A percentile compares a stretch with the other conserved stretches of the same genome.
phyloP scores from a whole-genome alignment of 2,113 vertebrate species.

The Campylomormyrus tamandua region DNA sequence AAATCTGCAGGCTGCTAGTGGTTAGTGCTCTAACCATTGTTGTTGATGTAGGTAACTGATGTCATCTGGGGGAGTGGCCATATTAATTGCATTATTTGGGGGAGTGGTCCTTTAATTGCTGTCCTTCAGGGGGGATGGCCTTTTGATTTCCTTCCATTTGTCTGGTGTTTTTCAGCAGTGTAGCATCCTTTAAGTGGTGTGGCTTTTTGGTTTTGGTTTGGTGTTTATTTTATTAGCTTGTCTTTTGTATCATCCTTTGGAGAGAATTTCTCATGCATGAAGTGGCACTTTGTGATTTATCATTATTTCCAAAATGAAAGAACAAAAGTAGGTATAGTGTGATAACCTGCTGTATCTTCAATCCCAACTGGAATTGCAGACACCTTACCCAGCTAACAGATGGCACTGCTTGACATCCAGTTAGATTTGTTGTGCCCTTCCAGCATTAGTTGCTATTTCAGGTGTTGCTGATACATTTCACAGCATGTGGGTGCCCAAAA shows the following conservation, averaged over 20 bases:
- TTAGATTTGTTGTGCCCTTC: neutral
- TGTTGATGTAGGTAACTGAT: neutral
- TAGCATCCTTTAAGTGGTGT: neutral
- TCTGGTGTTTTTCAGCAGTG: neutral
- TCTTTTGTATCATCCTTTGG: neutral
- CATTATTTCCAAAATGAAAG: neutral
- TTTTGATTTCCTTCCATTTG: neutral
- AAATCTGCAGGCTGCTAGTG: neutral
- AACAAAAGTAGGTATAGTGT: neutral
- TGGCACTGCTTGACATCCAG: neutral
- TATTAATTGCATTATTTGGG: neutral
- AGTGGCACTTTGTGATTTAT: neutral
- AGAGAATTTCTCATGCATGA: neutral
- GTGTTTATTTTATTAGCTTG: neutral
- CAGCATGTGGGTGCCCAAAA: neutral
- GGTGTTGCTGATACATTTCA: neutral
- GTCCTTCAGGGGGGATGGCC: neutral
- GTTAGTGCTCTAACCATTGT: neutral
- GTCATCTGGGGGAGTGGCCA: neutral
- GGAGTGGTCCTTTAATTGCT: neutral
- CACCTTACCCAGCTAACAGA: neutral
- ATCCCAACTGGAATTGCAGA: neutral
- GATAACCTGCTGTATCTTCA: neutral
- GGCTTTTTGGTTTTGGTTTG: neutral
- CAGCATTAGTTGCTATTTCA: slow-evolving; percentile 13